These are phyloP conservation scores for Malacoraja senta DNA, from an alignment of 2,797 vertebrate genomes.

Conservation along the genomic window DNA sequence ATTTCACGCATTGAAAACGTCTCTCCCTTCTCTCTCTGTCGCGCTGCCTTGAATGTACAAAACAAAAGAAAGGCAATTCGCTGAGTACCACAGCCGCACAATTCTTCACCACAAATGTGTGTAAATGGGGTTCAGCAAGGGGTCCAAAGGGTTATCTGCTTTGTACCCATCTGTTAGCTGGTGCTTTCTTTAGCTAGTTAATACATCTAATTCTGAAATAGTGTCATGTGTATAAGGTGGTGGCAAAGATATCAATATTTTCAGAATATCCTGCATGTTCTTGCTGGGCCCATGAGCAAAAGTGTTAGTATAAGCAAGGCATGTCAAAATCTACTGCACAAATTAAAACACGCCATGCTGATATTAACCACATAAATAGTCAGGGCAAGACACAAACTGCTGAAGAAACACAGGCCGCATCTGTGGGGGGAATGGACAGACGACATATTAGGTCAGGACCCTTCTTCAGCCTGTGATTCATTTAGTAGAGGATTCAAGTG, in stretches of 20 bases:
- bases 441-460: too few relatives aligned
- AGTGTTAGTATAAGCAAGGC: not conserved
- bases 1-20: conserved; percentile 13
- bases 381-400: too few relatives aligned
- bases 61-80: not conserved
- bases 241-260: not conserved
- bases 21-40: not conserved
- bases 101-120: not conserved
- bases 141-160: not conserved
- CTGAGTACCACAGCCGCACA: not conserved
- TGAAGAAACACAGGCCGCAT: too few relatives aligned
- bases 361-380: too few relatives aligned
- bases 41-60: not conserved
- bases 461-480: too few relatives aligned
- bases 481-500: too few relatives aligned
- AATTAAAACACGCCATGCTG: too few relatives aligned
- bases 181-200: not conserved
- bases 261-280: not conserved
- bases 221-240: not conserved
- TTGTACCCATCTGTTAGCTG: not conserved
- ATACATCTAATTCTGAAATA: not conserved
- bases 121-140: not conserved
- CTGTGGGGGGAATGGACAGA: too few relatives aligned
- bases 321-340: too few relatives aligned
- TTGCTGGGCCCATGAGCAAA: too few relatives aligned